Conservation (phyloP, 2,797 vertebrate species). For the Oryzias dopingdopingensis region DNA sequence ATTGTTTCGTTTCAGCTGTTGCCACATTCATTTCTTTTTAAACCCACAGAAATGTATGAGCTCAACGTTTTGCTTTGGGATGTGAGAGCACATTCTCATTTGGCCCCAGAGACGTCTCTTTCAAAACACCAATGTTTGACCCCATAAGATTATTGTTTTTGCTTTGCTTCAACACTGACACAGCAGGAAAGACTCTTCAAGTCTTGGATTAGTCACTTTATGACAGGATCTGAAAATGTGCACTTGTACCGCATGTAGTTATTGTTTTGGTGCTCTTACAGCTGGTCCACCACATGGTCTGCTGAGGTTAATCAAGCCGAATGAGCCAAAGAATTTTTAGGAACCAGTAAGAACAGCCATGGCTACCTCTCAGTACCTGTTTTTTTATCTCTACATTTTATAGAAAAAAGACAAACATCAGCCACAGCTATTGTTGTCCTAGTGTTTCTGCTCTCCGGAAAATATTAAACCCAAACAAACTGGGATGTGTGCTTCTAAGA, state of each 20-base stretch:
- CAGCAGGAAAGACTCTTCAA: no score
- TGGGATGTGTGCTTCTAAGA: slow-evolving; percentile 52
- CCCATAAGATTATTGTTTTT: background rate
- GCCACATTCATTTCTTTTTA: background rate
- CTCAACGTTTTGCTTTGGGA: background rate
- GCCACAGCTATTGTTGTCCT: slow-evolving; percentile 49
- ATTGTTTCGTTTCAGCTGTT: slow-evolving; percentile 14
- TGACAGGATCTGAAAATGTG: background rate
- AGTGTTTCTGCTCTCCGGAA: slow-evolving; percentile 52
- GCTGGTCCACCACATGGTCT: no score
- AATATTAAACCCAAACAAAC: slow-evolving; percentile 61
- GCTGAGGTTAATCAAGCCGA: background rate
- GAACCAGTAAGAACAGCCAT: background rate
- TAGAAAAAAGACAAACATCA: slow-evolving; percentile 46
- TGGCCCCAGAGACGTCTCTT: background rate
- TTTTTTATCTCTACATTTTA: slow-evolving; percentile 11
- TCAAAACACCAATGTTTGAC: background rate
- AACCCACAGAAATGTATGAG: background rate
- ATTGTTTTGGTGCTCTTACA: background rate
- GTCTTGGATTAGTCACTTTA: background rate
- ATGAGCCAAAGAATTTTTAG: no score
- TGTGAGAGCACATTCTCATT: no score
- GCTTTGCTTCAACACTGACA: background rate
- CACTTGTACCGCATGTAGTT: background rate
- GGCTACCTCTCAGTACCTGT: background rate